phyloP scores from a whole-genome alignment of 2,888 invertebrate species.

The Tuberolachnus salignus region DNA sequence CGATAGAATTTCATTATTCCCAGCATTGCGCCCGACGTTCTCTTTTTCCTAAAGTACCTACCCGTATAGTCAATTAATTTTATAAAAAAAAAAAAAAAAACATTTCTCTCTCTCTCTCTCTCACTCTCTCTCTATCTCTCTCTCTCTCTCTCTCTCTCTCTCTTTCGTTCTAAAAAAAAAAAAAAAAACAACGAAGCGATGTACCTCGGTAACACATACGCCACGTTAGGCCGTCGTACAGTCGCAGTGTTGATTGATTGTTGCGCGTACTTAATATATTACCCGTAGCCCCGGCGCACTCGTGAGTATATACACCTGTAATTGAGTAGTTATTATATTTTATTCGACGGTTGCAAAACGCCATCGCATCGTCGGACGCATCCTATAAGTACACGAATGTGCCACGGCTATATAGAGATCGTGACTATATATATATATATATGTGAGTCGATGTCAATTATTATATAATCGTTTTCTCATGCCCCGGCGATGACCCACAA shows the following conservation, averaged over 20 bases:
- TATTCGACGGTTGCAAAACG: slow-evolving; percentile 34
- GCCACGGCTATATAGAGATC: slow-evolving; percentile 1
- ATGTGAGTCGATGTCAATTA: slow-evolving; percentile 24
- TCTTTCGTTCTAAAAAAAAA: too few relatives aligned
- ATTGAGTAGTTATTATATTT: slow-evolving; percentile 32
- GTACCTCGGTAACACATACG: neutral
- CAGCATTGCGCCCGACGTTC: too few relatives aligned
- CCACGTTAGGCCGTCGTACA: neutral
- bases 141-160: too few relatives aligned
- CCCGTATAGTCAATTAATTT: slow-evolving; percentile 7
- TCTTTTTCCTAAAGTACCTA: neutral
- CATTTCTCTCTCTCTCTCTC: too few relatives aligned
- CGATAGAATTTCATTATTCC: too few relatives aligned
- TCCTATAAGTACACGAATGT: neutral
- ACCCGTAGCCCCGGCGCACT: neutral
- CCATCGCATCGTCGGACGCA: slow-evolving; percentile 13
- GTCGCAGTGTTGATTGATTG: slow-evolving; percentile 20
- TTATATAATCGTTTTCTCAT: slow-evolving; percentile 52
- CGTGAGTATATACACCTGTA: slow-evolving; percentile 14
- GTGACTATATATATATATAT: neutral
- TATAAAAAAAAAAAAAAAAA: too few relatives aligned
- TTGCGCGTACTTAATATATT: neutral
- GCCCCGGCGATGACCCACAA: slow-evolving; percentile 40
- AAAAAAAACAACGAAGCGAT: neutral
- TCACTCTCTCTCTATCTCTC: too few relatives aligned